Evolutionary conservation across 2,888 invertebrate genomes (phyloP).

Genomic region (Pristionchus mayeri): DNA sequence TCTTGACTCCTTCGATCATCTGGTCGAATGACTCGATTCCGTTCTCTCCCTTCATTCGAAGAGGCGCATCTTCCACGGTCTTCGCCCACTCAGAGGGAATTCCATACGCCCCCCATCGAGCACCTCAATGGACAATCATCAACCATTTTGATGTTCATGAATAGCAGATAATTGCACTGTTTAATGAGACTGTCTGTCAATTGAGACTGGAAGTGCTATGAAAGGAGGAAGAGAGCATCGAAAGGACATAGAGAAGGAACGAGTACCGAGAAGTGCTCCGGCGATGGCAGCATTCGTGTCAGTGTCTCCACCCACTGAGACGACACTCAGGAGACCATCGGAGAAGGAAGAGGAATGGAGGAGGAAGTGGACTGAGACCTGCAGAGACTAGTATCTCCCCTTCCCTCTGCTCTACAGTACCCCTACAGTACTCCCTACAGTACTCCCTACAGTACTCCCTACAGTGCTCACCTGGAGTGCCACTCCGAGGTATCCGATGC

Average conservation of each 20-base stretch:
- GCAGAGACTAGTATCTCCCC: too few relatives aligned
- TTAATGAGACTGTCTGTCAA: too few relatives aligned
- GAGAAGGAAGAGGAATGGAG: conserved; percentile 37
- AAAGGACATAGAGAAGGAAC: too few relatives aligned
- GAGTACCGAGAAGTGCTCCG: conserved; percentile 44
- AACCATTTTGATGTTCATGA: too few relatives aligned
- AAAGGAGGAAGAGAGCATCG: background rate
- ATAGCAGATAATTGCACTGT: too few relatives aligned
- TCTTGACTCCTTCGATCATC: conserved; percentile 34
- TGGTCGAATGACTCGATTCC: conserved; percentile 47
- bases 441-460: too few relatives aligned
- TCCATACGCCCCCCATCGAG: conserved; percentile 41
- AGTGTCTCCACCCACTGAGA: conserved; percentile 45
- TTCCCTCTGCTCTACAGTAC: too few relatives aligned
- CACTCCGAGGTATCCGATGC: conserved; percentile 46
- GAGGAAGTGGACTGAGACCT: conserved; percentile 2
- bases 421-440: too few relatives aligned
- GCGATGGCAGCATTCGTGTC: conserved; percentile 47
- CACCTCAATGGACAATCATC: too few relatives aligned
- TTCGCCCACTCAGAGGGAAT: conserved; percentile 32
- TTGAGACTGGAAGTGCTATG: too few relatives aligned
- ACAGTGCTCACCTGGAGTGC: conserved; percentile 47
- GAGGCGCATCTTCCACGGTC: background rate
- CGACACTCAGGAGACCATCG: background rate
- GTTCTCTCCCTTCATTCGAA: conserved; percentile 46